Conservation (phyloP, 2,113 vertebrate species). For the Puntigrus tetrazona region DNA sequence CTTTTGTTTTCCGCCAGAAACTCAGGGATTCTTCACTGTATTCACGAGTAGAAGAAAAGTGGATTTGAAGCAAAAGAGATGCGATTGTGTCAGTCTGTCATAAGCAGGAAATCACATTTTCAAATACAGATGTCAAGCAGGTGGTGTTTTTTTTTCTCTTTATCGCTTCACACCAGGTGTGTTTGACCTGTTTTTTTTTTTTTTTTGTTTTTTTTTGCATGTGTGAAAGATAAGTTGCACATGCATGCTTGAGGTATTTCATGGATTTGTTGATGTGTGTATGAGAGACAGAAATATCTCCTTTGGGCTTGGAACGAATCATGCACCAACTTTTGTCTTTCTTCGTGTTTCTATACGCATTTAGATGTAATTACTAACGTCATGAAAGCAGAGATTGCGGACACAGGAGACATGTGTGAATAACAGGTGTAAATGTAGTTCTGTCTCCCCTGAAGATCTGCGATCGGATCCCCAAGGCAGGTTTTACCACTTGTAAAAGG, state of each 20-base stretch:
- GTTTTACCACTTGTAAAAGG: conserved; percentile 17
- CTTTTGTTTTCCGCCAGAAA: conserved; percentile 8
- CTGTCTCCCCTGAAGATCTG: not conserved
- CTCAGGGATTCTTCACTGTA: not conserved
- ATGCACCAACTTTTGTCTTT: not conserved
- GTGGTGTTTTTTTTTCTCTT: conserved; percentile 12
- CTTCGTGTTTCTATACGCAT: not conserved
- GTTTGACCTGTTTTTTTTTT: not conserved
- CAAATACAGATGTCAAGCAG: not conserved
- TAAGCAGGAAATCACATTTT: not conserved
- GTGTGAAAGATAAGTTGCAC: not conserved
- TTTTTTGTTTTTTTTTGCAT: not conserved
- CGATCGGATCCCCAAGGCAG: not conserved
- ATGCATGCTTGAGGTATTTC: not conserved
- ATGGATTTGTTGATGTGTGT: not conserved
- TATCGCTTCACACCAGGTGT: conserved; percentile 31
- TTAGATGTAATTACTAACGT: not conserved
- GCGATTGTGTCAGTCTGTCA: not conserved
- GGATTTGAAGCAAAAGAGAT: conserved; percentile 29
- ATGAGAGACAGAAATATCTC: not conserved
- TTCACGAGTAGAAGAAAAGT: not conserved
- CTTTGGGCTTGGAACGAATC: not conserved
- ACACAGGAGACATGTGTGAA: not conserved
- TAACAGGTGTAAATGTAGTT: not conserved
- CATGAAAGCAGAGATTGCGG: not conserved